Evolutionary conservation across 2,888 invertebrate species (phyloP), one percentile per base, ranked within the genome.

Genomic region (Stenoptilia bipunctidactyla): DNA sequence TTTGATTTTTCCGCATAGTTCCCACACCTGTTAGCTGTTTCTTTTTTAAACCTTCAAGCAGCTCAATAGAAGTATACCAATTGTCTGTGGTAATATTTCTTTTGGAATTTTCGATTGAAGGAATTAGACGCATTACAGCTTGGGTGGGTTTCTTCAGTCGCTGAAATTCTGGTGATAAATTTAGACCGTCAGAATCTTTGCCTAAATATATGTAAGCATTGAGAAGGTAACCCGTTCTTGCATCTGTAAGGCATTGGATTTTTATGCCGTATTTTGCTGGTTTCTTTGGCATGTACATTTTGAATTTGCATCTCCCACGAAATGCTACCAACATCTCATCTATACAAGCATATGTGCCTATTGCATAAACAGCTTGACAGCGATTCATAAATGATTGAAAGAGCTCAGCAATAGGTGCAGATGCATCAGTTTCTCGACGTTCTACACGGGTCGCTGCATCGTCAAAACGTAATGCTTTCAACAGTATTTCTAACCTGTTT

Each of bases 121-220:
- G 13, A 4, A 48, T 38, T 1, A 51, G 10, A 8, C 49, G 34
- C 5, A 43, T 13, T 1, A 48, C 45, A 8, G 48, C 27, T 27
- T 45, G 46, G 36, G 37, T 40, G 2, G 44, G 20, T 20, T 20
- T 20, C 4, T 20, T 20, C 20, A 20, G 45, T 8, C 37, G 27
- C 12, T 6, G 10, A 34, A 34, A 49, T 12, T 44, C 41, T 5
- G 8, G 4, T 20, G 20, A 8, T 20, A 20, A 20, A 8, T 8
- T 8, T 20, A 5, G 20, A 1, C 48, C 47, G 20, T 9, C 37
- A 2, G 45, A 47, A 13, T 51, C 46, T 33, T 40, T 42, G 15
- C 45, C 48, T 4, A 42, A 15, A 39, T 50, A 48, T 12, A 48
- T 38, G 37, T 50, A 47, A 9, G 47, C 15, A 15, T 45, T 44